A percentile compares a stretch with the other conserved stretches of the same genome.
These are phyloP conservation scores for Cataglyphis rosenhaueri DNA, from an alignment of 2,888 invertebrate species.

Conservation along the genomic window DNA sequence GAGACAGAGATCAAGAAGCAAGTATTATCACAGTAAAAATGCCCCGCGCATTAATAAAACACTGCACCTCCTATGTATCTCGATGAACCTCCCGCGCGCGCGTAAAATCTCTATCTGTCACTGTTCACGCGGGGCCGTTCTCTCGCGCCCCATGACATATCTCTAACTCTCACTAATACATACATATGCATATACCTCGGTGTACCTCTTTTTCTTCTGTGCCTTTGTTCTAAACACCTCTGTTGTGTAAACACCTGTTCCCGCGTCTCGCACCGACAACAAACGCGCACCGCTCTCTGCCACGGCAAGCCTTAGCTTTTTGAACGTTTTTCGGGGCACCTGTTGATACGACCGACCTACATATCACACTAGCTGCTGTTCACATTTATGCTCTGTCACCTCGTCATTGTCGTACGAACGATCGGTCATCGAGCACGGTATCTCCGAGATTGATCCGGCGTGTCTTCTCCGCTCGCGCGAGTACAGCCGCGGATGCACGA, in stretches of 20 bases:
- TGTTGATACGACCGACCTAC: slow-evolving; percentile 73
- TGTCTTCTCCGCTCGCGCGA: background rate
- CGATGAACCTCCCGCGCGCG: slow-evolving; percentile 39
- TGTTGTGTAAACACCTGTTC: slow-evolving; percentile 28
- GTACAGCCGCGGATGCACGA: background rate
- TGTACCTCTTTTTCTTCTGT: slow-evolving; percentile 42
- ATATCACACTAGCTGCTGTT: slow-evolving; percentile 49
- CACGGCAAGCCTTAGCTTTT: slow-evolving; percentile 62
- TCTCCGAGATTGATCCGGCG: background rate
- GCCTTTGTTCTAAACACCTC: slow-evolving; percentile 37
- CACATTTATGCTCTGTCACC: slow-evolving; percentile 48
- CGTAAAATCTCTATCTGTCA: slow-evolving; percentile 38
- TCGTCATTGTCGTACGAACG: slow-evolving; percentile 28
- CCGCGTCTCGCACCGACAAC: slow-evolving; percentile 50
- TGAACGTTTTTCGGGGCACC: slow-evolving; percentile 76
- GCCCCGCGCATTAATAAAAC: slow-evolving; percentile 33
- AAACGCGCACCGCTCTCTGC: slow-evolving; percentile 61
- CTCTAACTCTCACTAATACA: slow-evolving; percentile 21
- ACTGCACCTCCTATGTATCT: slow-evolving; percentile 47
- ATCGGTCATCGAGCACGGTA: background rate
- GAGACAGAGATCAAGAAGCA: slow-evolving; percentile 43
- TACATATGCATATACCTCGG: background rate
- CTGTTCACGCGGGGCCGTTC: slow-evolving; percentile 13
- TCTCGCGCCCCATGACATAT: slow-evolving; percentile 37
- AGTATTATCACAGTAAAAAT: slow-evolving; percentile 50